Evolutionary conservation across 2,113 vertebrate species (phyloP).

Genomic region (Diadophis punctatus): DNA sequence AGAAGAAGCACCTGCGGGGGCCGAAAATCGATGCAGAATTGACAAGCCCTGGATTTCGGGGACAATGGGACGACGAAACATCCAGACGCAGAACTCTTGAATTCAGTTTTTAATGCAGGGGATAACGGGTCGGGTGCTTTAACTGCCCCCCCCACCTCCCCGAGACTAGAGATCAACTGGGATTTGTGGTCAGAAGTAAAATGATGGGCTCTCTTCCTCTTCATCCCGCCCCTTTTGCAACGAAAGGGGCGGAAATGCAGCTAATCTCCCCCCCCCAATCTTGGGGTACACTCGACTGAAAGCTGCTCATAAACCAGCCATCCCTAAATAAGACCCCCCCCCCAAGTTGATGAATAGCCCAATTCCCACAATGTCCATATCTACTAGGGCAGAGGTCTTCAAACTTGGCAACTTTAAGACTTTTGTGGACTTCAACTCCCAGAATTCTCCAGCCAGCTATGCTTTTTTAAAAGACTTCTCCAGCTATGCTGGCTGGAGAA

Average conservation of each 20-base stretch:
- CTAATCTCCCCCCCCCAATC: neutral
- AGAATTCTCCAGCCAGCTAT: no score
- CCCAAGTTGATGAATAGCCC: neutral
- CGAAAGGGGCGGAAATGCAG: neutral
- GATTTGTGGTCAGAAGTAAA: neutral
- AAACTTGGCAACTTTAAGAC: no score
- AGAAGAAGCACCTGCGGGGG: neutral
- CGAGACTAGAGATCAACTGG: neutral
- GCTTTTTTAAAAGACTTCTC: no score
- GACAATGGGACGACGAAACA: neutral
- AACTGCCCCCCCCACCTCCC: neutral
- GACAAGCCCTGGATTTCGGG: neutral
- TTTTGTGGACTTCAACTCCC: no score
- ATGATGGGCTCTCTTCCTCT: neutral
- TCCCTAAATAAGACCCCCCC: neutral
- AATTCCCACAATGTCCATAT: neutral
- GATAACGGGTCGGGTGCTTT: neutral
- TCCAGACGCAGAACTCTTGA: neutral
- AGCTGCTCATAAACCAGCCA: neutral
- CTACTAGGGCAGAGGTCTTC: no score
- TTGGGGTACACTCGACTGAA: neutral
- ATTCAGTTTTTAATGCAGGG: neutral
- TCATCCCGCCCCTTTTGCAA: neutral
- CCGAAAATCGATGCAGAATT: neutral
- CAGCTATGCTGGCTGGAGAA: no score